Conservation (phyloP, 2,113 vertebrate species). For the Sterrhoptilus dennistouni region DNA sequence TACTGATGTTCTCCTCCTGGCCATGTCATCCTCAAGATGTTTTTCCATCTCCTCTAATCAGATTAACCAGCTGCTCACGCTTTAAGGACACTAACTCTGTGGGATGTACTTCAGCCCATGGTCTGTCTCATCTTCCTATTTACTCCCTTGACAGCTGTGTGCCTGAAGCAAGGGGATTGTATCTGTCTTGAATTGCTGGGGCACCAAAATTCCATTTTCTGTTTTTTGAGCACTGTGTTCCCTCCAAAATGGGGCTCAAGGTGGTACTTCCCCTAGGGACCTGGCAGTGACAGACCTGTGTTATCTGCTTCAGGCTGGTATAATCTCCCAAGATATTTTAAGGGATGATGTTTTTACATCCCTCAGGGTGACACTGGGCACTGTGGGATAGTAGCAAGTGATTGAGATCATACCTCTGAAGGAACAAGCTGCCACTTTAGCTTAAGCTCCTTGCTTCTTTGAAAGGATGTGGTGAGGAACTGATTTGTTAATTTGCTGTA, state of each 20-base stretch:
- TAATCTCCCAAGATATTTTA: background rate
- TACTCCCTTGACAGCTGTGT: background rate
- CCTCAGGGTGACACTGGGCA: background rate
- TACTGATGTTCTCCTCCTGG: background rate
- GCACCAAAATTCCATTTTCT: background rate
- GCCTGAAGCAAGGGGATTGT: background rate
- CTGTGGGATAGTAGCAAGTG: background rate
- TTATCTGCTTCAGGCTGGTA: background rate
- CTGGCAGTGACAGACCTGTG: background rate
- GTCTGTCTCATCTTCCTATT: background rate
- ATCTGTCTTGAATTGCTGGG: background rate
- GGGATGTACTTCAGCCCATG: background rate
- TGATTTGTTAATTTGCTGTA: background rate
- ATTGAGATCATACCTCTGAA: background rate
- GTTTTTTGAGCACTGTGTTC: background rate
- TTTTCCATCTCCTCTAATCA: slow-evolving; percentile 35
- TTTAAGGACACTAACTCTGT: background rate
- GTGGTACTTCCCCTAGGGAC: background rate
- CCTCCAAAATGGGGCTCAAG: background rate
- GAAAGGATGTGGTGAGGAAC: background rate
- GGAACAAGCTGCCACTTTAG: background rate
- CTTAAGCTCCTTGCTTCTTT: background rate
- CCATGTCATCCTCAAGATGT: background rate
- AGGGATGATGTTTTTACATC: background rate
- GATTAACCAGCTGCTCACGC: slow-evolving; percentile 42